These are phyloP conservation scores for Sander vitreus DNA, from an alignment of 2,113 vertebrate genomes.

Conservation along the genomic window DNA sequence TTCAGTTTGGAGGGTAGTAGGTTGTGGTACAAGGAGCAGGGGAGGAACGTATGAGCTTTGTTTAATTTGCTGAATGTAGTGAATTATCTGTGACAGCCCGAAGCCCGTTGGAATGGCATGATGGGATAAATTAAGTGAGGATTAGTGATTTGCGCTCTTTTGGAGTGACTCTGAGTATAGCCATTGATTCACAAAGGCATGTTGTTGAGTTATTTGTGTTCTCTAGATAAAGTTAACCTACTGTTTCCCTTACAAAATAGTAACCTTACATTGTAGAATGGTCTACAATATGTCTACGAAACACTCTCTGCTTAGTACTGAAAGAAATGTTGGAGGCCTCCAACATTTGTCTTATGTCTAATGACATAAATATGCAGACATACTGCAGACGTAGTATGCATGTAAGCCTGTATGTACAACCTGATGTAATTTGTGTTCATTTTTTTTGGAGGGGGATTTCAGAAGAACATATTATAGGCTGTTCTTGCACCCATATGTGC, in stretches of 20 bases:
- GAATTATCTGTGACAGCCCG: conserved; percentile 81
- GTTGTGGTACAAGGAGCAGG: conserved; percentile 76
- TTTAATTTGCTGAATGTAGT: conserved; percentile 75
- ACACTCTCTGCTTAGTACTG: not conserved
- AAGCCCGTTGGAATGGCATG: conserved; percentile 75
- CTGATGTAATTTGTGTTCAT: not conserved
- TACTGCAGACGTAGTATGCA: not conserved
- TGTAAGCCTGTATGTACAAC: not conserved
- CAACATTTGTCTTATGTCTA: conserved; percentile 1
- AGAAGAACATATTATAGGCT: not conserved
- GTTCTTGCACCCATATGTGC: not conserved
- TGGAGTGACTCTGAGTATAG: conserved; percentile 48
- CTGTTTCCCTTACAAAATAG: not conserved
- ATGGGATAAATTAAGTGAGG: conserved; percentile 77
- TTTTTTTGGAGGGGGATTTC: not conserved
- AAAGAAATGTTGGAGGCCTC: not conserved
- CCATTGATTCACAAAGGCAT: conserved; percentile 51
- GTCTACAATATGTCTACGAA: not conserved
- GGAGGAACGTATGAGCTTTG: conserved; percentile 78
- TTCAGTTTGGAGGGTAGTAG: conserved; percentile 49
- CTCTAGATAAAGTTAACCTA: conserved; percentile 9
- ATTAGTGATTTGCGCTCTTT: conserved; percentile 73
- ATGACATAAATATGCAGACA: conserved; percentile 14
- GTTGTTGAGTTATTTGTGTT: conserved; percentile 34
- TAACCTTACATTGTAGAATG: not conserved